Base-by-base conservation (phyloP, 2,888 invertebrate genomes). In the Lycia hirtaria region DNA sequence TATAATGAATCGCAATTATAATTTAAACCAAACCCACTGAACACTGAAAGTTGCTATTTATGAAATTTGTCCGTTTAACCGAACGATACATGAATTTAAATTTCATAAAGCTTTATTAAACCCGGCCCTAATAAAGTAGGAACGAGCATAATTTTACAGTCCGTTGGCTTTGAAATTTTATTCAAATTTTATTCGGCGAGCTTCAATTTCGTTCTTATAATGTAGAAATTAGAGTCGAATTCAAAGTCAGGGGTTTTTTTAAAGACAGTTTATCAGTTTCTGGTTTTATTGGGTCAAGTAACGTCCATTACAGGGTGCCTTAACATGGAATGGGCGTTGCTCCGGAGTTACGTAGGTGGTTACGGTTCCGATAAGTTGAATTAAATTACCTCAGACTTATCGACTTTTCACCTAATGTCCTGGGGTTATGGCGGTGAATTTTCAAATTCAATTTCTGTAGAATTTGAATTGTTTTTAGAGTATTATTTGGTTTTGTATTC, bases 321-420 rank as follows among this genome's bases (percentile, higher is more conserved):
- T 67, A 66, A 85, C 85, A 85, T 70, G 85, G 75, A 85, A 85
- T 74, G 77, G 85, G 85, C 85, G 85, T 80, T 68, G 65, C 72
- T 68, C 64, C 69, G 64, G 58, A 71, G 71, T 78, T 76, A 81
- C 48, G 53, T 30, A 56, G 52, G 57, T 58, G 57, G 51, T 78
- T 56, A 63, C 62, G 58, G 52, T 78, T 69, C 76, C 69, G 56
- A 62, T 77, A 76, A 76, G 67, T 72, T 69, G 71, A 72, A 75
- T 76, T 73, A 72, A 71, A 62, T 69, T 65, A 60, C 65, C 54
- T 43, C 37, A 22, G 52, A 47, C 35, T 26, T 56, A 56, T 56
- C 57, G 48, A 52, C 52, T 48, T 51, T 51, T 47, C 33, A 51
- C 45, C 40, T 52, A 57, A 57, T 57, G 30, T 37, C 35, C 41